These are phyloP conservation scores for Salticus scenicus DNA, from an alignment of 2,888 invertebrate species.

Conservation along the genomic window DNA sequence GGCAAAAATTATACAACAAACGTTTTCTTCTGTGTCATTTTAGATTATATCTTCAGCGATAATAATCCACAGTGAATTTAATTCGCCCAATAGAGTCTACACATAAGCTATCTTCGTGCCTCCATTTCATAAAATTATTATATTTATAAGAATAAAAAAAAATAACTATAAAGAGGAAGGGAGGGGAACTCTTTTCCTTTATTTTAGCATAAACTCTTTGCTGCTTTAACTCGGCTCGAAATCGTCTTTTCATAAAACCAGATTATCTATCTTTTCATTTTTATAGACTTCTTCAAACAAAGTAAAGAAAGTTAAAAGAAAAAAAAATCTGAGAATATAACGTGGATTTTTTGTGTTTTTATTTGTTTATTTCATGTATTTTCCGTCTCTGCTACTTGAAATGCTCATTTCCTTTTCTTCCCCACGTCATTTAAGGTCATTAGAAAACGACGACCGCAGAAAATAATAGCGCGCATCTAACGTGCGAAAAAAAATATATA, in stretches of 20 bases:
- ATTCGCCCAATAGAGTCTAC: slow-evolving; percentile 5
- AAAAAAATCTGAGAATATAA: slow-evolving; percentile 25
- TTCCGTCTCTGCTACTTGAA: slow-evolving; percentile 12
- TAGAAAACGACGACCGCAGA: slow-evolving; percentile 62
- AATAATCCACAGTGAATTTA: slow-evolving; percentile 26
- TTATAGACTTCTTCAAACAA: slow-evolving; percentile 22
- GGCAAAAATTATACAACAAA: neutral
- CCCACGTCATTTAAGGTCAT: slow-evolving; percentile 63
- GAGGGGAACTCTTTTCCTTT: slow-evolving; percentile 48
- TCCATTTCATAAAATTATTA: slow-evolving; percentile 4
- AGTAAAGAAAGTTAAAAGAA: neutral
- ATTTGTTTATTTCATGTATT: slow-evolving; percentile 35
- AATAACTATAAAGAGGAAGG: neutral
- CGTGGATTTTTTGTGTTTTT: slow-evolving; percentile 34
- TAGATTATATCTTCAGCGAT: slow-evolving; percentile 18
- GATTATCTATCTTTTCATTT: slow-evolving; percentile 58
- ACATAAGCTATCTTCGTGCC: slow-evolving; percentile 30
- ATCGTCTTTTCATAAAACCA: slow-evolving; percentile 65
- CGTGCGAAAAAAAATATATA: slow-evolving; percentile 23
- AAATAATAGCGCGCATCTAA: slow-evolving; percentile 38
- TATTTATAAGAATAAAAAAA: slow-evolving; percentile 21
- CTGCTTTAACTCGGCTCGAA: slow-evolving; percentile 22
- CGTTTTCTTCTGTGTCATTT: slow-evolving; percentile 6
- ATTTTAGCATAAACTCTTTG: slow-evolving; percentile 46
- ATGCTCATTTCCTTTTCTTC: slow-evolving; percentile 55